Evolutionary conservation across 1,140 invertebrate species (phyloP), one percentile per base, ranked within the genome.

Genomic region (Aporrectodea caliginosa): DNA sequence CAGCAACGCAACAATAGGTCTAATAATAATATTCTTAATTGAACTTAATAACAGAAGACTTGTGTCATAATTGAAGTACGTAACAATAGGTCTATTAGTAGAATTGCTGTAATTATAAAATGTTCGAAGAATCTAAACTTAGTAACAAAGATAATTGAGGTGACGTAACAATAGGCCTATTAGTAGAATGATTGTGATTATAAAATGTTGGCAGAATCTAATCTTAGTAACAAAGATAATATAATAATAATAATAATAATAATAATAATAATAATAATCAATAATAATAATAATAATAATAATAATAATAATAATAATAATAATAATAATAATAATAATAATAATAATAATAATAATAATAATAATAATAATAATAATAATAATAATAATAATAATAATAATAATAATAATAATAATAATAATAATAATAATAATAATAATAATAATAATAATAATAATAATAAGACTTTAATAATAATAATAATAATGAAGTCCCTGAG

Each of bases 241-340:
- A n/a, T n/a, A n/a, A 58, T 58, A 58, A 58, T 58, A 58, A 58
- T 58, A 58, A 58, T 58, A 58, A 58, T 58, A 58, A 58, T 58
- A 58, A 58, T 58, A 58, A 58, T 58, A 58, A 58, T 58, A 58
- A 58, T 58, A 58, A 58, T 58, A 58, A 58, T 58, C n/a, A 58
- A 58, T 58, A 58, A 58, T 58, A 58, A 58, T 58, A 58, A 58
- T 58, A 58, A 58, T 58, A 58, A 58, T 58, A 58, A 58, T 58
- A 58, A 58, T 58, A 58, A 58, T 58, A 58, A 58, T 58, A 58
- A 58, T 58, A 58, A 58, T 58, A 58, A 58, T 58, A 58, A 58
- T 58, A 58, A 58, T 58, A 58, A 58, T 58, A 58, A 58, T 58
- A 58, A 58, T 58, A 58, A 58, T 58, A 58, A 58, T 58, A 58